Conservation (phyloP, 2,797 vertebrate genomes). For the Craterocephalus amniculus region DNA sequence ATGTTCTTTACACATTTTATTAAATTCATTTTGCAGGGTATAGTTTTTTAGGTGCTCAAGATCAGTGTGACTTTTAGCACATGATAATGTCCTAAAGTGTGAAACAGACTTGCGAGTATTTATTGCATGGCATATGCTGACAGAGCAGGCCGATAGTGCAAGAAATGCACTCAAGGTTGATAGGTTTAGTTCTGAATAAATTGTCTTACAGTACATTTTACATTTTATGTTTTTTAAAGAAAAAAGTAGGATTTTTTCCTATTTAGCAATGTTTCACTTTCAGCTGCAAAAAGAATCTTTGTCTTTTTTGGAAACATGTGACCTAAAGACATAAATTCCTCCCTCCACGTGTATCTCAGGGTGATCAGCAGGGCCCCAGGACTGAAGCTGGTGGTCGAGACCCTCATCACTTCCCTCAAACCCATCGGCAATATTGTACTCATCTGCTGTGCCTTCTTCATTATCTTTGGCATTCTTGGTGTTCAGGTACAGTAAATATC, state of each 20-base stretch:
- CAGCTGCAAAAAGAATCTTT: background rate
- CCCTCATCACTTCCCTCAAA: slow-evolving; percentile 95
- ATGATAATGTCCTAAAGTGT: too few relatives aligned
- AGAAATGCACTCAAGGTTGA: too few relatives aligned
- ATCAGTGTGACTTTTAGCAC: too few relatives aligned
- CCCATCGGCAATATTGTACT: slow-evolving; percentile 98
- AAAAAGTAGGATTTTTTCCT: background rate
- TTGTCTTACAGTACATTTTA: background rate
- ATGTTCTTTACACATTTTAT: too few relatives aligned
- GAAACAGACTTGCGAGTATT: background rate
- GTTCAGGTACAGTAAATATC: slow-evolving; percentile 86
- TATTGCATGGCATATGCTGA: background rate
- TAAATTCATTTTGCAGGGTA: too few relatives aligned
- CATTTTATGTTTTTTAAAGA: background rate
- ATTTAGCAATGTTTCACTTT: slow-evolving; percentile 3
- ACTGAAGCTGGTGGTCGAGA: slow-evolving; percentile 97
- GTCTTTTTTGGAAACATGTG: background rate
- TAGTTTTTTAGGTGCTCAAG: too few relatives aligned
- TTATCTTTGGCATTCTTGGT: slow-evolving; percentile 96
- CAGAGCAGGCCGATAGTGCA: background rate
- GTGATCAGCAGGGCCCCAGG: slow-evolving; percentile 97
- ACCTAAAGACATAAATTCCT: background rate
- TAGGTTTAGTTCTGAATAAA: background rate
- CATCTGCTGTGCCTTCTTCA: slow-evolving; percentile 98
- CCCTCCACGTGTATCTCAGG: slow-evolving; percentile 66